A percentile compares a stretch with the other conserved stretches of the same genome.
phyloP scores from a whole-genome alignment of 1,140 invertebrate genomes.

The Monochamus saltuarius region DNA sequence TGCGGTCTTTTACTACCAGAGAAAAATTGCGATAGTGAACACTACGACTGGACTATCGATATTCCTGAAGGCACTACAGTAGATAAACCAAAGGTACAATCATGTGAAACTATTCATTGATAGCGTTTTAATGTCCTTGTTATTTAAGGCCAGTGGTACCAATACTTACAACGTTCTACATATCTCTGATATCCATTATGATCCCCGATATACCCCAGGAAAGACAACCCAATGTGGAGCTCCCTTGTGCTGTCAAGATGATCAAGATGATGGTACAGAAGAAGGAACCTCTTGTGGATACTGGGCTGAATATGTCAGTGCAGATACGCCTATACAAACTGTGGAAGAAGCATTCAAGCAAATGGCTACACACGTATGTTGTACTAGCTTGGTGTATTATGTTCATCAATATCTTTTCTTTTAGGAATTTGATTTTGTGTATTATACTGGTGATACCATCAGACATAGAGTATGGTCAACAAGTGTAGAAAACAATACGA shows the following conservation, averaged over 20 bases:
- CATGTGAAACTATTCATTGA: slow-evolving; percentile 64
- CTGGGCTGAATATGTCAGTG: slow-evolving; percentile 76
- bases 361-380: slow-evolving; percentile 27
- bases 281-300: slow-evolving; percentile 62
- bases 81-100: not conserved
- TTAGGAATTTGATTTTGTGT: slow-evolving; percentile 63
- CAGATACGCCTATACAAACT: slow-evolving; percentile 58
- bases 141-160: slow-evolving; percentile 30
- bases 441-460: slow-evolving; percentile 84
- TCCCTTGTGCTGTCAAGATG: slow-evolving; percentile 74
- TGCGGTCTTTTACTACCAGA: slow-evolving; percentile 5
- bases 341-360: slow-evolving; percentile 29
- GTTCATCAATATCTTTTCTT: slow-evolving; percentile 1
- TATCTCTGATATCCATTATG: slow-evolving; percentile 79
- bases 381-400: no score
- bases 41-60: not conserved
- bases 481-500: slow-evolving; percentile 62
- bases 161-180: slow-evolving; percentile 62
- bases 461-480: slow-evolving; percentile 85
- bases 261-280: slow-evolving; percentile 53
- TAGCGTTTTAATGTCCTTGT: slow-evolving; percentile 67
- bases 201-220: slow-evolving; percentile 68
- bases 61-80: not conserved
- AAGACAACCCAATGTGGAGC: slow-evolving; percentile 70
- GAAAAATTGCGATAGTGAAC: not conserved